Evolutionary conservation across 1,140 invertebrate species (phyloP).

Genomic region (Cydia strobilella): DNA sequence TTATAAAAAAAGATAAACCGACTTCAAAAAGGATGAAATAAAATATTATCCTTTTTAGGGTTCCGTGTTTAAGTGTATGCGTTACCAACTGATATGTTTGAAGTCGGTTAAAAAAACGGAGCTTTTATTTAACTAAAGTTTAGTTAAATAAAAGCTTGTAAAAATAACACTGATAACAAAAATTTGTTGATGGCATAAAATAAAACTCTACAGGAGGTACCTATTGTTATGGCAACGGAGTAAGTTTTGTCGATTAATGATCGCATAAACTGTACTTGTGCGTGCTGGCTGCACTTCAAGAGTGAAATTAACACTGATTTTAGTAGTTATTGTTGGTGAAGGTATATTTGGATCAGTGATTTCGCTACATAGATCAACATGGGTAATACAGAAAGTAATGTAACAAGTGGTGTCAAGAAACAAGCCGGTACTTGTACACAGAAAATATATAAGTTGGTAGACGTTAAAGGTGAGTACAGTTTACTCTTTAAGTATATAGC

Average conservation of each 20-base stretch:
- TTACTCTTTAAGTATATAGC: conserved; percentile 31
- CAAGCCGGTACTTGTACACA: conserved; percentile 91
- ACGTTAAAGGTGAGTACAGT: conserved; percentile 87
- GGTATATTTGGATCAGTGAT: neutral
- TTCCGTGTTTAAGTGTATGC: no score
- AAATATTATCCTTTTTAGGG: no score
- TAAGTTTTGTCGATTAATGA: neutral
- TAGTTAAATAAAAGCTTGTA: no score
- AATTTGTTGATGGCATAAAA: no score
- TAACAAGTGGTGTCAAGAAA: conserved; percentile 94
- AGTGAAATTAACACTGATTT: neutral
- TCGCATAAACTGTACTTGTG: neutral
- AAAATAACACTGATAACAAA: no score
- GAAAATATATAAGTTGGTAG: conserved; percentile 90
- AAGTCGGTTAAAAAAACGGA: no score
- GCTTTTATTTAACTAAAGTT: no score
- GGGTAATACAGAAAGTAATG: conserved; percentile 96
- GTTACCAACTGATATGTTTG: no score
- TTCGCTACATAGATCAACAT: conserved; percentile 77
- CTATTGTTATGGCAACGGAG: conserved; percentile 9
- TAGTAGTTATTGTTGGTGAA: neutral
- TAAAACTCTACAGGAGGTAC: neutral
- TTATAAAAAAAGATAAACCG: no score
- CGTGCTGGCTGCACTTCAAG: neutral
- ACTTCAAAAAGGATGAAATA: no score